phyloP scores from a whole-genome alignment of 1,140 invertebrate genomes.

The Adoxophyes honmai region DNA sequence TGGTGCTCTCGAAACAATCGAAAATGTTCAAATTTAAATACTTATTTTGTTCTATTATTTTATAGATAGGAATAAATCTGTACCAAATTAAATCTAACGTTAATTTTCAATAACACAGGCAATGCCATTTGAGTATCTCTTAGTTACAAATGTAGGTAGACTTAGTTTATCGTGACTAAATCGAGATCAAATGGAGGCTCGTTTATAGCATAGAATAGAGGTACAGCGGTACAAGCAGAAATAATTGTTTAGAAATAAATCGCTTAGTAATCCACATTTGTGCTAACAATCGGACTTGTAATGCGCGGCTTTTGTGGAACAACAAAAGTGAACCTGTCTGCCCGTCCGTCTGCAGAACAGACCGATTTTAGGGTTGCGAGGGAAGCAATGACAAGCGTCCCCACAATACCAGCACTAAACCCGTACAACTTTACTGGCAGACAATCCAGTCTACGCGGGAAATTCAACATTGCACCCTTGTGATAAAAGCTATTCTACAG shows the following conservation, averaged over 20 bases:
- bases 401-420: conserved; percentile 43
- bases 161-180: no score
- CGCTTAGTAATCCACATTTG: conserved; percentile 73
- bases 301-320: conserved; percentile 67
- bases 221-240: no score
- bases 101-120: no score
- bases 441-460: background rate
- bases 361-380: conserved; percentile 71
- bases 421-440: conserved; percentile 11
- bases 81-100: no score
- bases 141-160: no score
- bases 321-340: conserved; percentile 75
- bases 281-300: conserved; percentile 68
- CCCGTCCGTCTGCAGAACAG: conserved; percentile 56
- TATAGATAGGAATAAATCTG: no score
- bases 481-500: background rate
- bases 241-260: conserved; percentile 62
- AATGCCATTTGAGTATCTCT: no score
- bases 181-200: no score
- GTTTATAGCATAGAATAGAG: no score
- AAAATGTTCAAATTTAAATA: no score
- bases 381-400: conserved; percentile 69
- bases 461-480: conserved; percentile 20
- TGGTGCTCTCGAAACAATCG: no score
- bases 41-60: no score